Conservation (phyloP, 2,797 vertebrate genomes). For the Furcifer pardalis region DNA sequence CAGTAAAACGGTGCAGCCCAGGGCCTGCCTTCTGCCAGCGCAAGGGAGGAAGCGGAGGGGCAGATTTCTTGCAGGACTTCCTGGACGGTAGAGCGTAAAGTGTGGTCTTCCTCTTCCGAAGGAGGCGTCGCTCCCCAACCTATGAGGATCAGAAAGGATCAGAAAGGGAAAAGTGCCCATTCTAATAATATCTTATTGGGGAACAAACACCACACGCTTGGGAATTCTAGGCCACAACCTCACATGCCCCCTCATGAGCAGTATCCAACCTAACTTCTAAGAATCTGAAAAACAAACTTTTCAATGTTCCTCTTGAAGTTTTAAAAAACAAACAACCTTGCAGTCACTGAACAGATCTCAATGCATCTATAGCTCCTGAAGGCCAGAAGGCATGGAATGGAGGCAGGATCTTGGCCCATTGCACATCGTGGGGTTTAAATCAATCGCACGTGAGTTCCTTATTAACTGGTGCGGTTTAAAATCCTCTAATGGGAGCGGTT, state of each 20-base stretch:
- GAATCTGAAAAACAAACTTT: no score
- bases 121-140: conserved; percentile 25
- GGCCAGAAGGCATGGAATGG: not conserved
- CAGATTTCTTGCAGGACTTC: conserved; percentile 74
- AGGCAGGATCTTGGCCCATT: no score
- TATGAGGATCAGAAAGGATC: no score
- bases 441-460: no score
- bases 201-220: not conserved
- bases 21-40: conserved; percentile 47
- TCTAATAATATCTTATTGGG: not conserved
- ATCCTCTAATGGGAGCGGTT: no score
- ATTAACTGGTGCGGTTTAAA: not conserved
- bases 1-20: conserved; percentile 77
- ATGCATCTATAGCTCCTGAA: no score
- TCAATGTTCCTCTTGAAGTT: no score
- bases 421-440: not conserved
- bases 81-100: conserved; percentile 63
- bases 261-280: no score
- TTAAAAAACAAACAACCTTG: no score
- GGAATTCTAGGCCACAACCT: not conserved
- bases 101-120: not conserved
- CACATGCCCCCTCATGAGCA: not conserved
- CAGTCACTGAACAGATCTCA: no score
- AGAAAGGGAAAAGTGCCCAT: not conserved
- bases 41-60: conserved; percentile 4